Evolutionary conservation across 2,797 vertebrate species (phyloP).

Genomic region (Sparidentex hasta): DNA sequence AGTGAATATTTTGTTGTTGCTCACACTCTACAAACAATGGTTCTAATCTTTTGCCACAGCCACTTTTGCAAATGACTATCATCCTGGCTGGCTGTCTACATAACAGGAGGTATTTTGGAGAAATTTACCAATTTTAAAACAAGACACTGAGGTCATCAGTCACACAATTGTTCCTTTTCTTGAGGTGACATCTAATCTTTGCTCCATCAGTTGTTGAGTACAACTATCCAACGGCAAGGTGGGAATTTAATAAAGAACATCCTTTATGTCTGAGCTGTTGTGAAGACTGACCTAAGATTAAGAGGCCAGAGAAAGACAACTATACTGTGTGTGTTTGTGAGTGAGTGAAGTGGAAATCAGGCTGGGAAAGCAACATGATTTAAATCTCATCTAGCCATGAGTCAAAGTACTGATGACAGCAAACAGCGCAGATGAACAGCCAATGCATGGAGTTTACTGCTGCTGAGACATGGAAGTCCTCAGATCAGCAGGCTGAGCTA

Average conservation of each 20-base stretch:
- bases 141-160: not conserved
- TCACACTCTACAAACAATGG: not conserved
- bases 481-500: constrained; percentile 45
- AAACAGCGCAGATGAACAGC: constrained; percentile 46
- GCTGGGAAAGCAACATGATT: constrained; percentile 24
- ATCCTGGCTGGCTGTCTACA: no score
- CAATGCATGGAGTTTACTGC: constrained; percentile 19
- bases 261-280: constrained; percentile 2
- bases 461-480: constrained; percentile 36
- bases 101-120: not conserved
- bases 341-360: constrained; percentile 33
- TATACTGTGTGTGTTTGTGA: constrained; percentile 25
- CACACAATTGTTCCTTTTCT: not conserved
- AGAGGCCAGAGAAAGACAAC: constrained; percentile 1
- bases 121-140: not conserved
- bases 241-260: constrained; percentile 19
- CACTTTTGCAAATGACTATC: not conserved
- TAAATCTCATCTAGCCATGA: not conserved
- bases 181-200: not conserved
- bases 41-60: not conserved
- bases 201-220: constrained; percentile 4
- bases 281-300: constrained; percentile 8
- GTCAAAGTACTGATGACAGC: constrained; percentile 45
- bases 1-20: not conserved
- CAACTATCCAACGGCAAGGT: not conserved